Conservation (phyloP, 2,888 invertebrate genomes). For the Nemurella pictetii region DNA sequence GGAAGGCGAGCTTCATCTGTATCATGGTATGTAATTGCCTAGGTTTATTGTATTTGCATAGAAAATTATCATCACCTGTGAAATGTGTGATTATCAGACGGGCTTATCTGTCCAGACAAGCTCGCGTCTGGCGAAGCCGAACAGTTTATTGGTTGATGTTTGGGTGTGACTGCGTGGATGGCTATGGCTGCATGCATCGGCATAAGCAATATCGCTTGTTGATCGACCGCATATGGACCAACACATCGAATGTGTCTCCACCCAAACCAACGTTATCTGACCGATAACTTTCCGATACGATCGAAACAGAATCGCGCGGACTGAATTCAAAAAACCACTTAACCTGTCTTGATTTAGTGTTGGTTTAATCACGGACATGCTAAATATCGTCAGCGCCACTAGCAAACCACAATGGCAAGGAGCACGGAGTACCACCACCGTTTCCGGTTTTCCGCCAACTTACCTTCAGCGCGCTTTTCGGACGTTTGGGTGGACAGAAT, state of each 20-base stretch:
- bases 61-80: not conserved
- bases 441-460: slow-evolving; percentile 22
- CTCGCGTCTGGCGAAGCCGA: not conserved
- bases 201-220: not conserved
- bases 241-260: slow-evolving; percentile 5
- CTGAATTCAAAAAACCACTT: slow-evolving; percentile 17
- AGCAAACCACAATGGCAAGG: too few relatives aligned
- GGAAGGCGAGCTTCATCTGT: not conserved
- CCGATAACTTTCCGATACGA: slow-evolving; percentile 28
- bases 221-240: slow-evolving; percentile 8
- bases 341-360: slow-evolving; percentile 23
- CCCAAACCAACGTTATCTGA: slow-evolving; percentile 27
- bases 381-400: not conserved
- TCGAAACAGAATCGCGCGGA: slow-evolving; percentile 8
- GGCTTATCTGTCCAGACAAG: slow-evolving; percentile 7
- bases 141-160: slow-evolving; percentile 24
- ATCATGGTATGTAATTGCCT: not conserved
- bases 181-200: not conserved
- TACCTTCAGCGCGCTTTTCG: not conserved
- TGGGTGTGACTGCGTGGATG: slow-evolving; percentile 19
- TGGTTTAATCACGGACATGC: slow-evolving; percentile 16
- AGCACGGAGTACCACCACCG: too few relatives aligned
- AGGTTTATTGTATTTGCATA: not conserved
- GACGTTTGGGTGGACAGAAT: slow-evolving; percentile 11
- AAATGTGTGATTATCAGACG: not conserved